Conservation (phyloP, 35 echinoderm and acorn worm species). For the Acanthaster planci region DNA sequence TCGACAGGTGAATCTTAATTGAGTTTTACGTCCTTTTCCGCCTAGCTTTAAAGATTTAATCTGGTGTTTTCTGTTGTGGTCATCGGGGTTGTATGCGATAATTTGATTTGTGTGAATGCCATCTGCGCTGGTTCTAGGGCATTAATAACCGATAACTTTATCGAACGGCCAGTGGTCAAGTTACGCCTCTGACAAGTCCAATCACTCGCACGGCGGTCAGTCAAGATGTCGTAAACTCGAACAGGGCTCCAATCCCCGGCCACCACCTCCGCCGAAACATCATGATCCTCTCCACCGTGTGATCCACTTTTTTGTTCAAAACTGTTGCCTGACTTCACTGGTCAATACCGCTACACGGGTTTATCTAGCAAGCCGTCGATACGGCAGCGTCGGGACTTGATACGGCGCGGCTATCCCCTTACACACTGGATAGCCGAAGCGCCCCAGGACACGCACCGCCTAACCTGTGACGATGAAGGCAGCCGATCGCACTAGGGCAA, state of each 20-base stretch:
- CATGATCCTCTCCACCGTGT: too few relatives aligned
- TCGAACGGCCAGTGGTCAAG: slow-evolving; percentile 9
- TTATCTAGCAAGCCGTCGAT: not conserved
- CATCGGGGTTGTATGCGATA: too few relatives aligned
- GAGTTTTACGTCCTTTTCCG: too few relatives aligned
- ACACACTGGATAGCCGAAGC: slow-evolving; percentile 1
- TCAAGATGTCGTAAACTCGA: not conserved
- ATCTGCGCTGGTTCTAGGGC: too few relatives aligned
- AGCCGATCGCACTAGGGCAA: not conserved
- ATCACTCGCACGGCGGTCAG: slow-evolving; percentile 17
- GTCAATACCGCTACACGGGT: slow-evolving; percentile 19
- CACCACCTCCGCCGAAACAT: too few relatives aligned
- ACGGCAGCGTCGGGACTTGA: slow-evolving; percentile 7
- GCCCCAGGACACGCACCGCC: not conserved
- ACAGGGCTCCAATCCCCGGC: not conserved
- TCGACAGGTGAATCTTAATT: too few relatives aligned
- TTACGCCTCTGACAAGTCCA: slow-evolving; percentile 22
- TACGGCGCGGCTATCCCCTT: slow-evolving; percentile 1
- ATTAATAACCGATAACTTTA: not conserved
- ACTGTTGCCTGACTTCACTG: not conserved
- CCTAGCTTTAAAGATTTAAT: too few relatives aligned
- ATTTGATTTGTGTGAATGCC: too few relatives aligned
- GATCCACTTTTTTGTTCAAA: too few relatives aligned
- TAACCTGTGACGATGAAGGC: not conserved
- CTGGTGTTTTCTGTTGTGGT: too few relatives aligned